These are phyloP conservation scores for Tetraneura akinire DNA, from an alignment of 1,140 invertebrate species.

Conservation along the genomic window DNA sequence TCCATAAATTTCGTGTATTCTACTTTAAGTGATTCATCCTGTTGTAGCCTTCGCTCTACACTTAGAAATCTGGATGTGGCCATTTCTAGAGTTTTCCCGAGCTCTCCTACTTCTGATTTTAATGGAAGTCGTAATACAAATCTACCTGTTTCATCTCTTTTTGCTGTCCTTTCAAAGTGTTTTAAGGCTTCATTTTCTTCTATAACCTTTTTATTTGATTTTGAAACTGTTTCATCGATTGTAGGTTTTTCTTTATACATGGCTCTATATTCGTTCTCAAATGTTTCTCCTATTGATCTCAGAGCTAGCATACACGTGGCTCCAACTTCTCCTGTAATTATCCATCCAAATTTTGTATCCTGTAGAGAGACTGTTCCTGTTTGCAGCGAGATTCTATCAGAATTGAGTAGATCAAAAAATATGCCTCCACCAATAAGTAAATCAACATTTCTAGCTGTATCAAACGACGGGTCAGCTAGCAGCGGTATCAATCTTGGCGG, in stretches of 20 bases:
- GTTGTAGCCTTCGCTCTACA: slow-evolving; percentile 5
- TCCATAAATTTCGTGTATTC: background rate
- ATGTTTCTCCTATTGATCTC: background rate
- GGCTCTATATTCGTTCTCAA: background rate
- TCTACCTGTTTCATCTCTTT: background rate
- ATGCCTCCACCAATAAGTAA: background rate
- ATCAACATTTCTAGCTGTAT: background rate
- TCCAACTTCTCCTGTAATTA: no score
- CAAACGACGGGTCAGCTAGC: background rate
- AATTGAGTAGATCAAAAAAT: no score
- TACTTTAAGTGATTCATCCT: background rate
- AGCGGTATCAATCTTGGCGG: background rate
- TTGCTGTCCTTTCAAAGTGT: background rate
- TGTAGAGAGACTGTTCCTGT: no score
- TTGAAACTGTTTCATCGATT: background rate
- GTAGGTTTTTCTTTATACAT: background rate
- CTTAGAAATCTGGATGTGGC: slow-evolving; percentile 8
- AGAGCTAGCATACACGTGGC: background rate
- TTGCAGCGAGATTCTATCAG: no score
- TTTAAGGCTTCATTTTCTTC: slow-evolving; percentile 3
- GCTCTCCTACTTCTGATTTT: background rate
- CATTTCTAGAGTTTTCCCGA: background rate
- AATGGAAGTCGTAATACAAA: slow-evolving; percentile 30
- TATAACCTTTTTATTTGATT: background rate
- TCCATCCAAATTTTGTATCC: no score